Percentiles rank a stretch among this genome's conserved stretches.
Evolutionary conservation across 2,113 vertebrate species (phyloP).

Genomic region (Leptosomus discolor): DNA sequence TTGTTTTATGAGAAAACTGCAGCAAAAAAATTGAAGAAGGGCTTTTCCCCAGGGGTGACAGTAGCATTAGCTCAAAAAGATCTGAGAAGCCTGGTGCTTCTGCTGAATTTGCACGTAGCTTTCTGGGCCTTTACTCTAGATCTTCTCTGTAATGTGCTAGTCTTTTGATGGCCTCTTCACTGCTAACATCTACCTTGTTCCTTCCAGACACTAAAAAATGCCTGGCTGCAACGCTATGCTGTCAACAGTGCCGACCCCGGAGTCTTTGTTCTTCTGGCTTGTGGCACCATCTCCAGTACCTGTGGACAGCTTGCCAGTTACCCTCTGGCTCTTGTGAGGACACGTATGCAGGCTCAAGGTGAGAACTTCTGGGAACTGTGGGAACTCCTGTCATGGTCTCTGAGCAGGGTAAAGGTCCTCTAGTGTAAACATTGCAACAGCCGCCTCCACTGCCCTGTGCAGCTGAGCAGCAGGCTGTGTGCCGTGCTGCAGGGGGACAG

Average conservation of each 20-base stretch:
- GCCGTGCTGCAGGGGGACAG: neutral
- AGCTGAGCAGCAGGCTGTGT: neutral
- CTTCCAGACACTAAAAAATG: constrained; percentile 89
- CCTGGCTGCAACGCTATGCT: constrained; percentile 88
- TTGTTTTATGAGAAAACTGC: neutral
- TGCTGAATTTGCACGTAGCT: neutral
- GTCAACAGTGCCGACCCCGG: constrained; percentile 90
- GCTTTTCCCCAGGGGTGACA: neutral
- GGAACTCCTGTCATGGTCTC: neutral
- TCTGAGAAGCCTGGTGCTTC: neutral
- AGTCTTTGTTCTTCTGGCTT: constrained; percentile 92
- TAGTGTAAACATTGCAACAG: neutral
- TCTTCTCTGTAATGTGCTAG: neutral
- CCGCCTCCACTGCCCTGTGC: neutral
- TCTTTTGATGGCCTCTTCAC: neutral
- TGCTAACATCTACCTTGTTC: neutral
- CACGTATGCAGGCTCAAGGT: constrained; percentile 98
- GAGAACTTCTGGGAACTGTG: constrained; percentile 3
- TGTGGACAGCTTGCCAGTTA: constrained; percentile 95
- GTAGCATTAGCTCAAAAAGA: neutral
- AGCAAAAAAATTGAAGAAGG: neutral
- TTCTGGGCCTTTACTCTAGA: neutral
- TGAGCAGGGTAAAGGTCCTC: neutral
- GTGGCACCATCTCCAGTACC: constrained; percentile 93
- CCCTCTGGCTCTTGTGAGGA: constrained; percentile 91